Conservation (phyloP, 1,140 invertebrate species). For the Phenacoccus solenopsis region DNA sequence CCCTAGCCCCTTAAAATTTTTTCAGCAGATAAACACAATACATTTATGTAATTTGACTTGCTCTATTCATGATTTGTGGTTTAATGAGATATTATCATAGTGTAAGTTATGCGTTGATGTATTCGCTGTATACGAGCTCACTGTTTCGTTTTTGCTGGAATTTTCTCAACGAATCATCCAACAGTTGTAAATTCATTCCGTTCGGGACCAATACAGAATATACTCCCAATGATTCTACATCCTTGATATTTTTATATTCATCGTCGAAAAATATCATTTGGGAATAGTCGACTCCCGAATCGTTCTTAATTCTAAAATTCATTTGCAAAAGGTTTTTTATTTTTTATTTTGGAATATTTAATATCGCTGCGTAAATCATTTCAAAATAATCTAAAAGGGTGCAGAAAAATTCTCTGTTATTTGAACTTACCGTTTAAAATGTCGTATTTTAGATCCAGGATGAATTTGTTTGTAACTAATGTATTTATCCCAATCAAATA, state of each 20-base stretch:
- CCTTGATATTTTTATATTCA: conserved; percentile 46
- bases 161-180: conserved; percentile 38
- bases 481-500: conserved; percentile 57
- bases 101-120: too few species aligned
- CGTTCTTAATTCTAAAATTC: conserved; percentile 40
- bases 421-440: conserved; percentile 50
- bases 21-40: too few species aligned
- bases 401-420: not conserved
- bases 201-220: conserved; percentile 41
- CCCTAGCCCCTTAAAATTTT: too few species aligned
- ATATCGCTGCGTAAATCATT: not conserved
- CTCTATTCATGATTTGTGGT: too few species aligned
- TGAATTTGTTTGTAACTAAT: conserved; percentile 60
- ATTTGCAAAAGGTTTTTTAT: too few species aligned
- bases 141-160: conserved; percentile 24
- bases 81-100: too few species aligned
- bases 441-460: conserved; percentile 53
- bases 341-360: not conserved
- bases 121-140: not conserved
- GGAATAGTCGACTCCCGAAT: conserved; percentile 41
- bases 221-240: conserved; percentile 43
- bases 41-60: too few species aligned
- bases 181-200: conserved; percentile 37
- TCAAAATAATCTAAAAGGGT: not conserved
- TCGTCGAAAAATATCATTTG: conserved; percentile 65